Base-by-base conservation (phyloP, 1,140 invertebrate genomes). In the Zelostemma sp. region DNA sequence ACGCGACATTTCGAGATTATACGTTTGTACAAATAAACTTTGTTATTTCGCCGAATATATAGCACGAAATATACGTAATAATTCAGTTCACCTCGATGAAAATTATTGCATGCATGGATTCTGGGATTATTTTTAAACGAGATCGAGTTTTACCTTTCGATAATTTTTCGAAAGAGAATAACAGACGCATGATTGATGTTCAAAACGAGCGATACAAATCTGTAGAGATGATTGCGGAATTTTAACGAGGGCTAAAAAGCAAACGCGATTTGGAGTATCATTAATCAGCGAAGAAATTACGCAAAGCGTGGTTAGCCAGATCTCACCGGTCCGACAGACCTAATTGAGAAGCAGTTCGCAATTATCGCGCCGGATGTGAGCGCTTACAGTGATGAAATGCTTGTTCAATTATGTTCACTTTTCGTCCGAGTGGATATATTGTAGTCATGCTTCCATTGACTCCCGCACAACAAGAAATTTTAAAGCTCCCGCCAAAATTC, bases 301-400 rank as follows among this genome's bases (percentile, higher is more conserved):
- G 56, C 33, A 55, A 55, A 55, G 25, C 38, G 43, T 16, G 11
- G 33, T 38, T 17, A 17, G 25, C 45, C 41, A 47, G 45, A 18
- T 47, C 28, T 38, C 12, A 28, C 16, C 33, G 25, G 51, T n/a
- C 35, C 38, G 18, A 51, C 40, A 46, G 38, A 62, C 49, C 48
- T 54, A 57, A 51, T 63, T 41, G 54, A 31, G 25, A 28, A 45
- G 56, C 56, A 62, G 57, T 68, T 68, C 16, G 55, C 18, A 60
- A 68, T 68, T 62, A 68, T 59, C 55, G 46, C 58, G 49, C 56
- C 59, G 55, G 49, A 68, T 61, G 58, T 62, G 48, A 48, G 38
- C 65, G 38, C 55, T 61, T 68, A 62, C 21, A 50, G 54, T 62
- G 58, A 47, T 40, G 41, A 47, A 33, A 43, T 58, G 14, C 43